Conservation (phyloP, 2,113 vertebrate species). For the Lophura nycthemera region DNA sequence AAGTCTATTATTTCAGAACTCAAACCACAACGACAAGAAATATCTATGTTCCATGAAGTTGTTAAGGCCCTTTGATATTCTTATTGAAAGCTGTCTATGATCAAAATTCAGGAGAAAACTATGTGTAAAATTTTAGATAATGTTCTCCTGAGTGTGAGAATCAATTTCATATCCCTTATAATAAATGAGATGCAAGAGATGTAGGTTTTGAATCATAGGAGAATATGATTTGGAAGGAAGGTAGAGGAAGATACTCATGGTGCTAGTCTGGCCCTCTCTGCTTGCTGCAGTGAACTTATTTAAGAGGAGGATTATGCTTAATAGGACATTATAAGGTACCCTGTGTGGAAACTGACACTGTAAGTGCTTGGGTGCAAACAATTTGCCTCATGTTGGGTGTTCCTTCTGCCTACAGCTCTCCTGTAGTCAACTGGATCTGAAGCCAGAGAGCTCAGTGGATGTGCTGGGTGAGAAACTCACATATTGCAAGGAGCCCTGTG, state of each 20-base stretch:
- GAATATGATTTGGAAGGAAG: not conserved
- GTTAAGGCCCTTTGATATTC: not conserved
- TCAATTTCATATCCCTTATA: not conserved
- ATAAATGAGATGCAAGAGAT: not conserved
- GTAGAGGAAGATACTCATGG: not conserved
- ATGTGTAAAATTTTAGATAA: not conserved
- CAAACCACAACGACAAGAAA: not conserved
- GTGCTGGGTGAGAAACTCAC: not conserved
- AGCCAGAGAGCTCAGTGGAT: not conserved
- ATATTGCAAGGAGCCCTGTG: fast-evolving
- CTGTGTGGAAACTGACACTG: not conserved
- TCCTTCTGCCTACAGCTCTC: not conserved
- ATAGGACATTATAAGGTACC: not conserved
- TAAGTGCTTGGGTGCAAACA: not conserved
- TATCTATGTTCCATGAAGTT: not conserved
- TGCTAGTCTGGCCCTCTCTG: no score
- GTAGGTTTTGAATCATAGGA: not conserved
- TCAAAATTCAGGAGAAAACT: not conserved
- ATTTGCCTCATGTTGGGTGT: fast-evolving
- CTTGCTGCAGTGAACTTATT: not conserved
- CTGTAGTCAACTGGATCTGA: not conserved
- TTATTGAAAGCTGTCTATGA: not conserved
- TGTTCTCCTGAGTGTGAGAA: not conserved
- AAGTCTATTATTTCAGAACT: not conserved
- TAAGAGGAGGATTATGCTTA: not conserved